Percentiles rank a stretch among this genome's conserved stretches.
phyloP scores from a whole-genome alignment of 2,888 invertebrate species.

The Aleiodes alternator region DNA sequence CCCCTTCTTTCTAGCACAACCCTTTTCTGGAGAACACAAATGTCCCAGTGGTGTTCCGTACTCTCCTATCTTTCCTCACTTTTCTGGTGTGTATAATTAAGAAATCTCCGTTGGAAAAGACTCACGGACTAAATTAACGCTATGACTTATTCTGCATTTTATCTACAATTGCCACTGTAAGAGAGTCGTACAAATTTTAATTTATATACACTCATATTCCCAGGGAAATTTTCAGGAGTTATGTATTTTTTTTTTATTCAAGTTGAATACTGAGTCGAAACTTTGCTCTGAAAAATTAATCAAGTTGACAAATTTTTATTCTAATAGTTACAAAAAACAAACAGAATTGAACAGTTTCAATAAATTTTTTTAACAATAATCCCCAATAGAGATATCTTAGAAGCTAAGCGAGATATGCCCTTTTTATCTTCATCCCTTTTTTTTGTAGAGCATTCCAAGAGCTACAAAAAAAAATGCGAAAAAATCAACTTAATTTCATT shows the following conservation, averaged over 20 bases:
- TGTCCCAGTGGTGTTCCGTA: conserved; percentile 37
- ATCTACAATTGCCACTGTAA: conserved; percentile 73
- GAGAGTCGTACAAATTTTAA: conserved; percentile 56
- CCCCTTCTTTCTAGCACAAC: conserved; percentile 48
- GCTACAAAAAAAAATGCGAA: no score
- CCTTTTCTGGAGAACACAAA: conserved; percentile 28
- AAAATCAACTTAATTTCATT: no score
- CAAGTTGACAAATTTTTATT: no score
- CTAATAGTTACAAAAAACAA: no score
- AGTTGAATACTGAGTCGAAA: not conserved
- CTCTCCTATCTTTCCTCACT: conserved; percentile 42
- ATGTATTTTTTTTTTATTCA: conserved; percentile 8
- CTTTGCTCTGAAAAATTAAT: no score
- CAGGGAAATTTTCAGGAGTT: conserved; percentile 20
- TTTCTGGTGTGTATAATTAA: conserved; percentile 68
- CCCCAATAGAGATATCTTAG: no score
- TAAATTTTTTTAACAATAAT: no score
- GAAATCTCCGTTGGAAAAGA: conserved; percentile 70
- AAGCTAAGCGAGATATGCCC: no score
- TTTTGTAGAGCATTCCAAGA: no score
- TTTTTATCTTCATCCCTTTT: no score
- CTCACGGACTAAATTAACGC: conserved; percentile 71
- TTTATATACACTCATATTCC: conserved; percentile 7
- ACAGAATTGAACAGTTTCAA: no score
- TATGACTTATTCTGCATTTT: conserved; percentile 75